Evolutionary conservation across 2,888 invertebrate species (phyloP), one percentile per base, ranked within the genome.

Genomic region (Drosophila recens): DNA sequence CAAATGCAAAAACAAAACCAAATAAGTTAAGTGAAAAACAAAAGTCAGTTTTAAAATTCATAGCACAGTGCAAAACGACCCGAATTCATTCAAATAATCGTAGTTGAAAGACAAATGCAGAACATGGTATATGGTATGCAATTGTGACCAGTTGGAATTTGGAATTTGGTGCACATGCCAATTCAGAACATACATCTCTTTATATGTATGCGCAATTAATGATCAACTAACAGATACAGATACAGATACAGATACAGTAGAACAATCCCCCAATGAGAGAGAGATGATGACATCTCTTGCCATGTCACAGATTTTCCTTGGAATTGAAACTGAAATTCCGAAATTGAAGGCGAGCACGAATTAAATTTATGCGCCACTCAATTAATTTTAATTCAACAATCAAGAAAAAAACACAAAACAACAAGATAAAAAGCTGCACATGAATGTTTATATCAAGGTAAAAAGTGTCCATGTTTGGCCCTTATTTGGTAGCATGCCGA

Each of bases 351-450:
- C 84, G 52, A 86, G 49, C 75, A 65, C 48, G 52, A 72, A 40
- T 30, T 11, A 72, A 89, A 87, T 85, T 81, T 89, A 77, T 85
- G 75, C 79, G 72, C 38, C 71, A 62, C 52, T 72, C 87, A 86
- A 86, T 86, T 86, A 78, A 86, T 80, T 89, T 87, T 78, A 89
- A 86, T 86, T 89, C 75, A 82, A 72, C 68, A 80, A 68, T 67
- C 54, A 17, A 40, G 43, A 27, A 42, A 15, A 65, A 48, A 59
- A 45, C 17, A 36, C 11, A 13, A 58, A 34, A 33, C 3, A 52
- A 48, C 9, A 49, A 57, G 42, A 38, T 20, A 9, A 33, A 51
- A 34, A 13, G 27, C 23, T 34, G 45, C 45, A 62, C 34, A 53
- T 51, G 43, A 38, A 46, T 51, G 27, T 48, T n/a, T 30, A 45